These are phyloP conservation scores for Micropoecilia bifurca DNA, from an alignment of 2,797 vertebrate species.

Conservation along the genomic window DNA sequence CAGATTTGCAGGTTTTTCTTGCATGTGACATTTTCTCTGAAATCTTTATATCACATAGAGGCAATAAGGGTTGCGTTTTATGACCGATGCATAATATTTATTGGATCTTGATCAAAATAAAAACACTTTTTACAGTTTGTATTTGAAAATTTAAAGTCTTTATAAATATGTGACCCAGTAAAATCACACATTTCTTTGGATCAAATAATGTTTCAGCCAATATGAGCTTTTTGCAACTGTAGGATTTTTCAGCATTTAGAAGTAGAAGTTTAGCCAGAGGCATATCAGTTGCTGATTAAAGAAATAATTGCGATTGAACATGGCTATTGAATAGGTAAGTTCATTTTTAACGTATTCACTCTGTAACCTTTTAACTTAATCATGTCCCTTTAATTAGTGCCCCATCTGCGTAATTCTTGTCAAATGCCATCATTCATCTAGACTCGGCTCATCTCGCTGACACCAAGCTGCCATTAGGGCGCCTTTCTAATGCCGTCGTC, in stretches of 20 bases:
- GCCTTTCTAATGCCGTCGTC: slow-evolving; percentile 16
- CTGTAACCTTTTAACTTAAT: slow-evolving; percentile 22
- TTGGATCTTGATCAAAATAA: neutral
- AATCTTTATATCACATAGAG: neutral
- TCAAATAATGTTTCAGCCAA: neutral
- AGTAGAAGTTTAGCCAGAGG: slow-evolving; percentile 49
- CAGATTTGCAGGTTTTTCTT: slow-evolving; percentile 16
- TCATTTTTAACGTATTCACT: slow-evolving; percentile 27
- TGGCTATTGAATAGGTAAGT: slow-evolving; percentile 56
- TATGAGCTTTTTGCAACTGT: slow-evolving; percentile 14
- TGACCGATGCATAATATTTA: slow-evolving; percentile 5
- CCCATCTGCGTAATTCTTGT: slow-evolving; percentile 30
- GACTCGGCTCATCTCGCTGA: slow-evolving; percentile 16
- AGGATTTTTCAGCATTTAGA: slow-evolving; percentile 30
- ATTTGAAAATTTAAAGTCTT: slow-evolving; percentile 42
- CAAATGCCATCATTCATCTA: slow-evolving; percentile 22
- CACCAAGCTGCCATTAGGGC: slow-evolving; percentile 15
- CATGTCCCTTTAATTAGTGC: slow-evolving; percentile 23
- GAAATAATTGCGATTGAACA: slow-evolving; percentile 54
- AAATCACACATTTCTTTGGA: slow-evolving; percentile 7
- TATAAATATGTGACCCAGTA: neutral
- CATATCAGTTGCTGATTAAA: slow-evolving; percentile 55
- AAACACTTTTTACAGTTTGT: slow-evolving; percentile 14
- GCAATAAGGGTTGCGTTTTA: slow-evolving; percentile 9
- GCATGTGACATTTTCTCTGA: neutral